A percentile compares a stretch with the other conserved stretches of the same genome.
Evolutionary conservation across 2,113 vertebrate genomes (phyloP).

Genomic region (Chiloscyllium plagiosum): DNA sequence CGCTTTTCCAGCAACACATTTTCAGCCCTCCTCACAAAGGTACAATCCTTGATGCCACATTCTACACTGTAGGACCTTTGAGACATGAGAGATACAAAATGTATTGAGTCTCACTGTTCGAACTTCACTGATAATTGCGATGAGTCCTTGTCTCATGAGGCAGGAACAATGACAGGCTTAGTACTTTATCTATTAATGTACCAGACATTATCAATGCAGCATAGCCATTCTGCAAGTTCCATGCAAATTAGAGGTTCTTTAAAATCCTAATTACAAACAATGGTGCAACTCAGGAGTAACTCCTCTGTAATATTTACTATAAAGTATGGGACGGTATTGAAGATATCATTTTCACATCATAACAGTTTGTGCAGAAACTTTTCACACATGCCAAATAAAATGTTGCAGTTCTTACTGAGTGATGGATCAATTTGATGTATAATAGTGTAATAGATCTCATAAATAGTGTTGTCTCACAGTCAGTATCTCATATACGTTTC

Average conservation of each 20-base stretch:
- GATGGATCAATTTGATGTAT: neutral
- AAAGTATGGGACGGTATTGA: neutral
- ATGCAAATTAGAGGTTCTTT: neutral
- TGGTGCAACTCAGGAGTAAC: neutral
- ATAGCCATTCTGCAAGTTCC: neutral
- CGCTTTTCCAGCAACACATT: no score
- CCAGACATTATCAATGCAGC: neutral
- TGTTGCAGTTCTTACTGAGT: neutral
- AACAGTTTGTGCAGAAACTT: neutral
- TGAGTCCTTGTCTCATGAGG: neutral
- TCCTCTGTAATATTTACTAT: neutral
- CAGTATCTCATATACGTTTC: no score
- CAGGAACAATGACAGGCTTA: neutral
- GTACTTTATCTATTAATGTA: neutral
- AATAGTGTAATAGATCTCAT: neutral
- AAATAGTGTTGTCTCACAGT: no score
- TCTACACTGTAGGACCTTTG: neutral
- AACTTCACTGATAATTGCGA: neutral
- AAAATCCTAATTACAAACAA: neutral
- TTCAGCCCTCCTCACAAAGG: neutral
- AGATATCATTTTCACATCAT: neutral
- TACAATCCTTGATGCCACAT: neutral
- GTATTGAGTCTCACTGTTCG: neutral
- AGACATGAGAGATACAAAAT: neutral
- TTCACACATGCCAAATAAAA: neutral